Evolutionary conservation across 2,888 invertebrate species (phyloP), one percentile per base, ranked within the genome.

Genomic region (Argyra leucocephala): DNA sequence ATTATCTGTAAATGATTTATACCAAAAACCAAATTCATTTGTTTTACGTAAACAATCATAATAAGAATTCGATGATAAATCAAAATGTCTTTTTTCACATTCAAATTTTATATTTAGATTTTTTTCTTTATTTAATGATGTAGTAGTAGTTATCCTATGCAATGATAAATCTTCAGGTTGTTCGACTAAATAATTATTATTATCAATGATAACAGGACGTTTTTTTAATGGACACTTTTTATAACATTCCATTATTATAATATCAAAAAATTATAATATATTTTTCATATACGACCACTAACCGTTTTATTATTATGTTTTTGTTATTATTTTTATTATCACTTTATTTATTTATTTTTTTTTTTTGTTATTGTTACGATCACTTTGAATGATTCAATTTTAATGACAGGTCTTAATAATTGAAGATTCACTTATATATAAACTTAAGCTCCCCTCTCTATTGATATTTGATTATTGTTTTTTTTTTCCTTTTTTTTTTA

Each of bases 211-310:
- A 73, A 92, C 88, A 69, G 93, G 93, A 80, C 93, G 87, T 84
- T 93, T 93, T 82, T 93, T 93, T 72, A 93, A 84, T 80, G 93
- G 93, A 76, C 93, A 93, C 81, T 90, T 88, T 76, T 91, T 91
- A 81, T 93, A 93, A 80, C 91, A 91, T 78, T 85, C 82, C 75
- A 90, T 80, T 84, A 82, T 70, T 23, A 67, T 69, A 71, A 65
- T 65, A 72, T 18, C 5, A 22, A 59, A 64, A 57, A 59, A 22
- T 58, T 36, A 7, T 31, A 59, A 21, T 15, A 59, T n/a, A n/a
- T n/a, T n/a, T n/a, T n/a, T n/a, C n/a, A n/a, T n/a, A n/a, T n/a
- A n/a, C n/a, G n/a, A n/a, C n/a, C n/a, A n/a, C n/a, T n/a, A n/a
- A n/a, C n/a, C n/a, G n/a, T n/a, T n/a, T n/a, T n/a, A n/a, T n/a